phyloP scores from a whole-genome alignment of 2,113 vertebrate species.

The Thunnus maccoyii region DNA sequence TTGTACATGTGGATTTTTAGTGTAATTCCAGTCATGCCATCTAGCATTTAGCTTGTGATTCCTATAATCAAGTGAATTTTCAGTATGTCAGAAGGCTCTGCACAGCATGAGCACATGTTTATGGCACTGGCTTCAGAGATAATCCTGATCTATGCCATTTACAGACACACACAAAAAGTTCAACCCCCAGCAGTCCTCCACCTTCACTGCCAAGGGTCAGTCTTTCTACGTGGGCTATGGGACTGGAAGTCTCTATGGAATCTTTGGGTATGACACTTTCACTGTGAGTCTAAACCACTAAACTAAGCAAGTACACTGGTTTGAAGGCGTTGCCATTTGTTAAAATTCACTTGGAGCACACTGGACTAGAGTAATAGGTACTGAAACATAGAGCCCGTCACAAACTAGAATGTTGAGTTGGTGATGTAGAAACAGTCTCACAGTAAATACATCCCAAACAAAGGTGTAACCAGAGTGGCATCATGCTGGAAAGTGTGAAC shows the following conservation, averaged over 20 bases:
- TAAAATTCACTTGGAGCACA: too few species aligned
- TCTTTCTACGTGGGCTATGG: conserved; percentile 76
- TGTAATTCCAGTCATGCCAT: conserved; percentile 9
- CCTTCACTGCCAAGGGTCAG: conserved; percentile 45
- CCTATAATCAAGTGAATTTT: conserved; percentile 20
- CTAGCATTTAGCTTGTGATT: neutral
- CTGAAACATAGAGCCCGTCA: too few species aligned
- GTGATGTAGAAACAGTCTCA: too few species aligned
- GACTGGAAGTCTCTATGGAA: conserved; percentile 65
- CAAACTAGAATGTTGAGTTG: too few species aligned
- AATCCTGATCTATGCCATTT: conserved; percentile 31
- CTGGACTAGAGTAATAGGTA: too few species aligned
- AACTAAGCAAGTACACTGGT: neutral
- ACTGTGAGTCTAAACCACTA: conserved; percentile 57
- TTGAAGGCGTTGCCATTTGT: too few species aligned
- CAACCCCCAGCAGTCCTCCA: conserved; percentile 76
- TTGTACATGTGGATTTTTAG: conserved; percentile 8
- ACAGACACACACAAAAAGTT: conserved; percentile 69
- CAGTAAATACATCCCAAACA: neutral
- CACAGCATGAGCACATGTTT: neutral
- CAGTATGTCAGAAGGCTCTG: conserved; percentile 22
- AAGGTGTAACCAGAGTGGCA: neutral
- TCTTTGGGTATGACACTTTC: conserved; percentile 80
- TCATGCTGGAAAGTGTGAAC: too few species aligned
- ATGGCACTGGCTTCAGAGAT: conserved; percentile 11